Base-by-base conservation (phyloP, 2,888 invertebrate species). In the Dilophus febrilis region DNA sequence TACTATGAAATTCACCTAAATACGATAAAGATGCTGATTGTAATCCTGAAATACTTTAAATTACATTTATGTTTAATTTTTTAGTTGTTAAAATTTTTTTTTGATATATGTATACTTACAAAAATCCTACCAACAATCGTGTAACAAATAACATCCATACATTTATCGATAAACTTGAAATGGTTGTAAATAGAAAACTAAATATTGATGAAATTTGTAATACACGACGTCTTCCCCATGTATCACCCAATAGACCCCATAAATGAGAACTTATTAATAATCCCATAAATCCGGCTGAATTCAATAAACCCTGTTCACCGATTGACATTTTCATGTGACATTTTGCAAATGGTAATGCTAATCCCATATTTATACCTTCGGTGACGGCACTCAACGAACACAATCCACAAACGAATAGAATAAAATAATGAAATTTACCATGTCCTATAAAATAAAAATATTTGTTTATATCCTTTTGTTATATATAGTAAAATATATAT, bases 211-310 rank as follows among this genome's bases (percentile, higher is more conserved):
- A 64, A 34, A 61, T 56, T 42, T 71, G 60, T 50, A 72, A 58
- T 2, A 73, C 66, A 10, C 66, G 69, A 13, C 74, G 67, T 3
- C 87, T 67, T 0, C 87, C 87, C 43, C 70, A 37, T 0, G 74
- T 73, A 58, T 88, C 87, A 0, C 83, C 81, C 45, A 84, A 56
- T 46, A 77, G 71, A 32, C 87, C 86, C 83, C 85, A 83, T 38
- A 83, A 59, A 59, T 80, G 78, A 0, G 83, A 78, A 38, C 84
- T 84, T 18, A 77, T 49, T 26, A 76, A 74, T 26, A 79, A 74
- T 46, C 79, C 78, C 41, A 75, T 55, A 49, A 77, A 78, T 2
- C 74, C 74, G 38, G 74, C 68, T 4, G 77, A 74, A 6, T 72
- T 71, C 1, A 78, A 56, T 53, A 75, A 61, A 0, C 77, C 77